phyloP scores from a whole-genome alignment of 2,797 vertebrate species.

The Arctocebus calabarensis region DNA sequence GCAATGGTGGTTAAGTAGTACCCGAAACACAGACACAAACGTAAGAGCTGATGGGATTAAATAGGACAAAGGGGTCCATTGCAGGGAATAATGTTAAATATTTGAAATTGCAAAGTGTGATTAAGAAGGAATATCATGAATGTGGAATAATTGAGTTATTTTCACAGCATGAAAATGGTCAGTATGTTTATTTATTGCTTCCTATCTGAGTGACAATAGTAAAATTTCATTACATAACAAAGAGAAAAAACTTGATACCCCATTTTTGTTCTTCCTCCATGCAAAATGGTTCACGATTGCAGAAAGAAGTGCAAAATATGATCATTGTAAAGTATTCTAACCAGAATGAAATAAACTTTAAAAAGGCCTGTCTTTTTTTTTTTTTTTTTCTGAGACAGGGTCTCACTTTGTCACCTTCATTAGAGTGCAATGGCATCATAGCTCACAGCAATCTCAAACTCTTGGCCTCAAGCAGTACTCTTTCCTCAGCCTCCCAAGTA shows the following conservation, averaged over 20 bases:
- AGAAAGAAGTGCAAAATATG: neutral
- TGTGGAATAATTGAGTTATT: neutral
- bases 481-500: too few relatives aligned
- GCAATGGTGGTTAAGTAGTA: constrained; percentile 56
- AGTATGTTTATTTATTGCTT: neutral
- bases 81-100: neutral
- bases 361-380: too few relatives aligned
- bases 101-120: neutral
- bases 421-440: too few relatives aligned
- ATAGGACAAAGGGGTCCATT: neutral
- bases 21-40: constrained; percentile 41
- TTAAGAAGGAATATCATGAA: neutral
- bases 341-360: neutral
- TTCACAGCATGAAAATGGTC: neutral
- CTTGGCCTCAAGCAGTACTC: too few relatives aligned
- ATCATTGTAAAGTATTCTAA: neutral
- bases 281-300: neutral
- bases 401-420: too few relatives aligned
- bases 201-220: neutral
- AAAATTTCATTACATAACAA: neutral
- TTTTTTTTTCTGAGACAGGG: too few relatives aligned
- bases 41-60: neutral
- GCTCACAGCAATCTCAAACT: too few relatives aligned
- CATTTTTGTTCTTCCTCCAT: neutral
- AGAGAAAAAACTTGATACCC: neutral